phyloP scores from a whole-genome alignment of 2,888 invertebrate genomes.

The Drosophila anomelani region DNA sequence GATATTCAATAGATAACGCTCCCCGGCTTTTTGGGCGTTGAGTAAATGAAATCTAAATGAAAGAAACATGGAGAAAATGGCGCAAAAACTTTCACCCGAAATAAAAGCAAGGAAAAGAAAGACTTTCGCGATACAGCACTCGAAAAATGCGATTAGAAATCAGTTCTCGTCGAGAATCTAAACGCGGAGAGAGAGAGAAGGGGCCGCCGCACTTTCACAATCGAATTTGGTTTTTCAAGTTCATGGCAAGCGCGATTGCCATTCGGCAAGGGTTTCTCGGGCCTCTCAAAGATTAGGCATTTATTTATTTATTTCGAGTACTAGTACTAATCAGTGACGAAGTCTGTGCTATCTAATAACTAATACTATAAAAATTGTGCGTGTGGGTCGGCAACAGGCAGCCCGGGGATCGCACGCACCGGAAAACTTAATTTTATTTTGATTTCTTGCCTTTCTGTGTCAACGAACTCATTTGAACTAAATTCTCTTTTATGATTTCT shows the following conservation, averaged over 20 bases:
- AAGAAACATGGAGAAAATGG: conserved; percentile 39
- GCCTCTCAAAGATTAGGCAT: conserved; percentile 27
- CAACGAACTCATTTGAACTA: conserved; percentile 82
- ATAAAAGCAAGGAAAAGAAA: conserved; percentile 60
- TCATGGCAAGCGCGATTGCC: conserved; percentile 59
- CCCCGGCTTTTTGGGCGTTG: conserved; percentile 11
- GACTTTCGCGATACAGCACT: conserved; percentile 61
- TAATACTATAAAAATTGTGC: conserved; percentile 22
- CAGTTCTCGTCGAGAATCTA: conserved; percentile 57
- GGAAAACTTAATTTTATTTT: conserved; percentile 64
- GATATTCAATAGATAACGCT: conserved; percentile 79
- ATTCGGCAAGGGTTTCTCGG: conserved; percentile 22
- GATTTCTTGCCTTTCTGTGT: conserved; percentile 78
- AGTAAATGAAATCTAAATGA: conserved; percentile 69
- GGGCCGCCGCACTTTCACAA: conserved; percentile 43
- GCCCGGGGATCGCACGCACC: conserved; percentile 36
- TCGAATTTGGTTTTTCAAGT: conserved; percentile 43
- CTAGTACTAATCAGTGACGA: conserved; percentile 40
- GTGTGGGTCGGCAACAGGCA: conserved; percentile 21
- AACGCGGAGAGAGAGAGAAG: conserved; percentile 3
- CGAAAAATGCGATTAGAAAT: conserved; percentile 70
- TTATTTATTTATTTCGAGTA: conserved; percentile 20
- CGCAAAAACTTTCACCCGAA: conserved; percentile 73
- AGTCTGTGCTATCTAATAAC: conserved; percentile 38
- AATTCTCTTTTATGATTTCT: conserved; percentile 58